Conservation (phyloP, 2,888 invertebrate species). For the Sesamia inferens region DNA sequence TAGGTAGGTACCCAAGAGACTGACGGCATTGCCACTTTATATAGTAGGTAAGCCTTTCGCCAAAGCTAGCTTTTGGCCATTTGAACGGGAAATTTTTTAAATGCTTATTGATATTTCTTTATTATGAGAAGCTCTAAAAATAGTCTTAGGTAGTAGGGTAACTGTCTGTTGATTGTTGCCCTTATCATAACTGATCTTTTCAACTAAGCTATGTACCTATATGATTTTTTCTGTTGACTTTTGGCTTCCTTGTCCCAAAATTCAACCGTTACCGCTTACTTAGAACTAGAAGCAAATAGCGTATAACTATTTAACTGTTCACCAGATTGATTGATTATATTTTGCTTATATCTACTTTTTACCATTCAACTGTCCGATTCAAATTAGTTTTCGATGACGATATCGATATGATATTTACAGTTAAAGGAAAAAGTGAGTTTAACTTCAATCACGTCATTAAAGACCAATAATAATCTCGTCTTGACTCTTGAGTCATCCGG, state of each 20-base stretch:
- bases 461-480: neutral
- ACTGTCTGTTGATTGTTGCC: neutral
- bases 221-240: neutral
- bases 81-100: neutral
- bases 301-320: neutral
- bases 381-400: constrained; percentile 8
- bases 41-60: no score
- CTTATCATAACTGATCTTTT: neutral
- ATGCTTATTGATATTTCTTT: neutral
- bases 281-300: neutral
- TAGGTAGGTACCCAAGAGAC: no score
- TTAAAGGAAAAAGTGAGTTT: constrained; percentile 17
- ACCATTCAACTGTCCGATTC: neutral
- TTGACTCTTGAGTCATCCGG: constrained; percentile 6
- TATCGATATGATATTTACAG: constrained; percentile 22
- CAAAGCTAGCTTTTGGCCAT: no score
- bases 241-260: neutral
- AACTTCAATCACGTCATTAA: neutral
- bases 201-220: neutral
- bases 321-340: neutral
- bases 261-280: neutral
- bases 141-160: neutral
- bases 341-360: neutral
- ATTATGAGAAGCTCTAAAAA: neutral
- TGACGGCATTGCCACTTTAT: no score